A percentile compares a stretch with the other conserved stretches of the same genome.
These are phyloP conservation scores for Drosophila truncata DNA, from an alignment of 1,140 invertebrate species.

Conservation along the genomic window DNA sequence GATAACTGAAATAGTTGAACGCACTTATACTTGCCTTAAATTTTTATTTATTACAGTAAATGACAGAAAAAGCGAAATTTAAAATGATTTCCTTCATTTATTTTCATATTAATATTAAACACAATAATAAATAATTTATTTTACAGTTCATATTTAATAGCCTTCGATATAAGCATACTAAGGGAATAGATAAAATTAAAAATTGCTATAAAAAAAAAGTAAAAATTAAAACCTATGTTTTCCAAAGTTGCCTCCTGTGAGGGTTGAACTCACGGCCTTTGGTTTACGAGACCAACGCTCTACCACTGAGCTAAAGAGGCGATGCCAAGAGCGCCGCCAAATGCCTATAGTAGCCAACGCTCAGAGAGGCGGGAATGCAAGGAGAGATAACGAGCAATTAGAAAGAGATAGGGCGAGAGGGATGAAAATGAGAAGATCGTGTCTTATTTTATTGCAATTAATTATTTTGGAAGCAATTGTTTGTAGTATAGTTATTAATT, in stretches of 20 bases:
- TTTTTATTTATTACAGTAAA: not conserved
- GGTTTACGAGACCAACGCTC: conserved; percentile 97
- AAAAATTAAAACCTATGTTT: not conserved
- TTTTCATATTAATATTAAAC: too few relatives aligned
- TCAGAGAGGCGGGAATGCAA: not conserved
- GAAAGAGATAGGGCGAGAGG: not conserved
- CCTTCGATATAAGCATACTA: not conserved
- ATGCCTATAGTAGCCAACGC: conserved; percentile 9
- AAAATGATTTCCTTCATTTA: too few relatives aligned
- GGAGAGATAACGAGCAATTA: conserved; percentile 8
- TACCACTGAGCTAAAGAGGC: conserved; percentile 97
- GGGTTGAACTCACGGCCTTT: conserved; percentile 96
- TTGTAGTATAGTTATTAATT: not conserved
- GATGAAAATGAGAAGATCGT: conserved; percentile 18
- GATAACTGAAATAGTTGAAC: not conserved
- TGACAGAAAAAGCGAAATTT: too few relatives aligned
- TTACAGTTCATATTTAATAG: not conserved
- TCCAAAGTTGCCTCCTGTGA: conserved; percentile 85
- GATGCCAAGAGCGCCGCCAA: conserved; percentile 38
- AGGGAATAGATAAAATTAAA: too few relatives aligned
- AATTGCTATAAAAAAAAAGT: not conserved
- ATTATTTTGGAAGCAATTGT: not conserved
- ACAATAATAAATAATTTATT: not conserved
- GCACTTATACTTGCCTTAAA: not conserved
- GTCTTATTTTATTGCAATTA: conserved; percentile 1